Base-by-base conservation (phyloP, 1,140 invertebrate species). In the Drosophila novamexicana region DNA sequence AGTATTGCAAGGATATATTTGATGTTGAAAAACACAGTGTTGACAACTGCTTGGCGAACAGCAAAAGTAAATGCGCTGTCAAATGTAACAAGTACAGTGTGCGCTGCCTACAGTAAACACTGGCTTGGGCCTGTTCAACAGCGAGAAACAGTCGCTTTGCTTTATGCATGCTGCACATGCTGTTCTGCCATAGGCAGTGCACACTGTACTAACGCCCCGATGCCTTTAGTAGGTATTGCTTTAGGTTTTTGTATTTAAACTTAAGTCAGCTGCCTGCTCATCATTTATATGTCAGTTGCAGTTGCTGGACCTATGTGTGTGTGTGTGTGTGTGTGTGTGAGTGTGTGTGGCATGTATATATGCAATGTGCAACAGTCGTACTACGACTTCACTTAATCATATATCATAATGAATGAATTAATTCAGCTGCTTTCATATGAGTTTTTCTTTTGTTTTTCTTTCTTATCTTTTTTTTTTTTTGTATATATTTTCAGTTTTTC, bases 321-420 rank as follows among this genome's bases (percentile, higher is more conserved):
- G 40, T 66, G 22, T 45, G 44, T 47, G 36, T 73, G 64, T 71
- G 29, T 58, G 40, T 63, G 56, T 73, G 44, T 61, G 53, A 64
- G 54, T 75, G 36, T 76, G 49, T 66, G 47, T 71, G 59, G 22
- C 4, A 29, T 29, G 22, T 29, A 29, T 29, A 29, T 81, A 39
- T 85, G 66, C 37, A 75, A 59, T 72, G 79, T 86, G 83, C 83
- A 88, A 86, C 84, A 88, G 83, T 89, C 83, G 76, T 75, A 66
- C 79, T 88, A 88, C 68, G 63, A 49, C 83, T 86, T 79, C 49
- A 52, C 83, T 86, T 86, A 88, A 86, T 71, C 68, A 75, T 86
- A 82, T 68, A 73, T 88, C 59, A 88, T 80, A 81, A 85, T 89
- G 64, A 79, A 86, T 88, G 77, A 66, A 57, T 57, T 57, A 65